Evolutionary conservation across 2,888 invertebrate genomes (phyloP), one percentile per base, ranked within the genome.

Genomic region (Dryomyza anilis): DNA sequence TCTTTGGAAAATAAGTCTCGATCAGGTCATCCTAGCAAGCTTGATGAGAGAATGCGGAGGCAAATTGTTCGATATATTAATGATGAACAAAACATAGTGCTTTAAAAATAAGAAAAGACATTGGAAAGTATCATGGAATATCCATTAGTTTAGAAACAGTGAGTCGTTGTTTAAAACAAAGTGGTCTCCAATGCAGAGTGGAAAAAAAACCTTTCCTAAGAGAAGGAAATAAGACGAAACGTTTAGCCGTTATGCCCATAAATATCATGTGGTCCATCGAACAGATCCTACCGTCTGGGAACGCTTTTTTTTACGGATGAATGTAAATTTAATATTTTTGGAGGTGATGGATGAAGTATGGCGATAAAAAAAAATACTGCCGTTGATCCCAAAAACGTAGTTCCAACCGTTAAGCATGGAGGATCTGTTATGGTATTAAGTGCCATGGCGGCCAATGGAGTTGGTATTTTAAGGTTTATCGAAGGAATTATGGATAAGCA

Each of bases 401-500:
- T 27, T 21, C 29, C 56, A n/a, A 33, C 63, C 27, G 63, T 55
- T n/a, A 55, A 55, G 27, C 55, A 55, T n/a, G 55, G 62, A 39
- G 39, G 39, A 16, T 39, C 39, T 16, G n/a, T 14, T 39, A 39
- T 39, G 39, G 62, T 53, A 3, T 62, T n/a, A 21, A 45, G 61
- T 12, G 33, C 62, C 19, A 62, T 63, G 57, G 19, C 25, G 3
- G 56, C 36, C 25, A 57, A 36, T 33, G 66, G 52, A 1, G 50
- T 57, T 33, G 58, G 66, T 4, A 63, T 50, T 12, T 36, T 61
- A 39, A 29, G 55, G 12, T 53, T 53, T 36, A 65, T 65, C 29
- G 43, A 57, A n/a, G 63, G 59, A 3, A 53, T 10, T 39, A 66
- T 63, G 59, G 58, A 66, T 45, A 62, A 48, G 33, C 27, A 39